Evolutionary conservation across 1,140 invertebrate species (phyloP), one percentile per base, ranked within the genome.

Genomic region (Drosophila kikkawai): DNA sequence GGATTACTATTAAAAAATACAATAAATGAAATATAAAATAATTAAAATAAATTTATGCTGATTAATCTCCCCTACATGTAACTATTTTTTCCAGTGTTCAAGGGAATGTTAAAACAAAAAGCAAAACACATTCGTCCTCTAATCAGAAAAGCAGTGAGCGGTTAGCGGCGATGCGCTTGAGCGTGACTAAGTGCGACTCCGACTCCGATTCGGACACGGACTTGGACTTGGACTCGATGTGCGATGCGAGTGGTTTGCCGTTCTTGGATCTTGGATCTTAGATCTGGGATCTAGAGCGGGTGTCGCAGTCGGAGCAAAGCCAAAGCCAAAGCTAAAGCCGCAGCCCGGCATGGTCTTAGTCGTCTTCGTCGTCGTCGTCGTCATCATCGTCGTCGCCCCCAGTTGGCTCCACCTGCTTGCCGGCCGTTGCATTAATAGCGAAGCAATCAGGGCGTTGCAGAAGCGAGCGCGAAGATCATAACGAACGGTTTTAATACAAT

Each of bases 401-500:
- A 61, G 42, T 64, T 64, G 42, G 71, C 73, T 75, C 58, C 71
- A 75, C 75, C 71, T 67, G 81, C 68, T 80, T 63, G 83, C 70
- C 80, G 83, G 82, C 75, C 69, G 75, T 76, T 86, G 79, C 83
- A 87, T 87, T 87, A 87, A 86, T 87, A 87, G 84, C 80, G 84
- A 77, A 87, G 84, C 84, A 87, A 87, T 87, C 83, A 87, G 83
- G 83, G 83, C 83, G 84, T 87, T 83, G 84, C 84, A 87, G 77
- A 82, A 87, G 84, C 83, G 71, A 87, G 84, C 84, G 83, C 76
- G 74, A 71, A 87, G 84, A 83, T 87, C 83, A 87, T 87, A 87
- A 87, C 83, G 83, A 87, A 88, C 83, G 83, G 83, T 83, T 87
- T 87, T 76, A 87, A 83, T 88, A 82, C 71, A 87, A 87, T 87